Evolutionary conservation across 1,140 invertebrate species (phyloP).

Genomic region (Drosophila kepulauana): DNA sequence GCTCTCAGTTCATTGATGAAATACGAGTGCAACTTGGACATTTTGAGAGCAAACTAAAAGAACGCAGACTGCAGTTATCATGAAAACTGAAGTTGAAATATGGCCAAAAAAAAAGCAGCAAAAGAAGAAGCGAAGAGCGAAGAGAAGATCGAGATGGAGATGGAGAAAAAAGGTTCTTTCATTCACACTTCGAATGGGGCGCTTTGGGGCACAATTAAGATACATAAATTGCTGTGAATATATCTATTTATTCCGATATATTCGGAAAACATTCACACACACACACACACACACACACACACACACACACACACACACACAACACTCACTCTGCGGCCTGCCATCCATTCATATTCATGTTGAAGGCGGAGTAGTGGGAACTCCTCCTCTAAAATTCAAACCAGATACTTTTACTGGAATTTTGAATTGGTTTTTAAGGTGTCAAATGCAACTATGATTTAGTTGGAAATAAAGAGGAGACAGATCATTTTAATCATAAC

Average conservation of each 20-base stretch:
- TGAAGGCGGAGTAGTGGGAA: conserved; percentile 11
- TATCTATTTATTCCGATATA: conserved; percentile 33
- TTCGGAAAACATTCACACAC: conserved; percentile 6
- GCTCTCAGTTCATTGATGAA: conserved; percentile 23
- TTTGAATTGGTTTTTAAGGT: conserved; percentile 13
- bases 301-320: background rate
- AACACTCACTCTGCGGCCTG: too few species aligned
- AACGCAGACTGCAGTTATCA: conserved; percentile 14
- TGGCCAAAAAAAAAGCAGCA: conserved; percentile 5
- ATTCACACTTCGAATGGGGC: conserved; percentile 36
- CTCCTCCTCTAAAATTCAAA: background rate
- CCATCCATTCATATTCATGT: conserved; percentile 19
- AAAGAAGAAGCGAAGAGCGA: background rate
- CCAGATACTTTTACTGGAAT: conserved; percentile 11
- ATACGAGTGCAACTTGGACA: conserved; percentile 42
- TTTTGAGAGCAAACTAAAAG: background rate
- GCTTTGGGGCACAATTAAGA: conserved; percentile 34
- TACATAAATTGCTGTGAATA: conserved; percentile 57
- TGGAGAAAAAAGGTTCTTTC: conserved; percentile 35
- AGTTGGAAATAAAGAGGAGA: conserved; percentile 20
- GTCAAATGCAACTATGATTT: conserved; percentile 50
- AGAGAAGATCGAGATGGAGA: background rate
- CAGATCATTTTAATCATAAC: background rate
- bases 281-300: background rate
- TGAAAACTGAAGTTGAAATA: conserved; percentile 17